Percentiles rank a stretch among this genome's conserved stretches.
Conservation (phyloP, 2,888 invertebrate species). For the Adineta ricciae region DNA sequence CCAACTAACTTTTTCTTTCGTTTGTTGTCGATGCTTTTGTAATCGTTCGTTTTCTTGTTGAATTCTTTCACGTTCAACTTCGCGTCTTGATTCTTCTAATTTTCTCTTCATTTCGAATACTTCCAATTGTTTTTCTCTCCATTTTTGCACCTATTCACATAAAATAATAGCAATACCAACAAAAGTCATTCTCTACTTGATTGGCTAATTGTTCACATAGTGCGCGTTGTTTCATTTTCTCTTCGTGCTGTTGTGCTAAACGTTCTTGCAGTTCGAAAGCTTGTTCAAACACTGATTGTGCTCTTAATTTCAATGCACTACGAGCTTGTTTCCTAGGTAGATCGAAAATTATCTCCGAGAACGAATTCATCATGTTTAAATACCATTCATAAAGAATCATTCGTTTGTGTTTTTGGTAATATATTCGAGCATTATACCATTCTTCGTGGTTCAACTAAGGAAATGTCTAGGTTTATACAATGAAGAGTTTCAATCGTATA, state of each 20-base stretch:
- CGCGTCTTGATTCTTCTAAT: background rate
- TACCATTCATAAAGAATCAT: conserved; percentile 9
- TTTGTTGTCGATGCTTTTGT: background rate
- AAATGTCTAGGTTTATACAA: background rate
- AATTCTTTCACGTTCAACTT: conserved; percentile 9
- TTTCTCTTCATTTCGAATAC: background rate
- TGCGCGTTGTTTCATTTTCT: background rate
- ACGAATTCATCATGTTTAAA: too few relatives aligned
- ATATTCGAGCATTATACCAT: background rate
- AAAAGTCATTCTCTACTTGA: background rate
- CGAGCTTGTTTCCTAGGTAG: conserved; percentile 14
- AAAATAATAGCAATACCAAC: too few relatives aligned
- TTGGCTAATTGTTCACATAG: conserved; percentile 7
- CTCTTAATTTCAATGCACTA: background rate
- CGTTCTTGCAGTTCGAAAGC: conserved; percentile 13
- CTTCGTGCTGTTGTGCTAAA: background rate
- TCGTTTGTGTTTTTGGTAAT: background rate
- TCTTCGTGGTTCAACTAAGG: conserved; percentile 17
- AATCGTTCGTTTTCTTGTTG: conserved; percentile 20
- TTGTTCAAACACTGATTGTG: background rate
- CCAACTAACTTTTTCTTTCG: conserved; percentile 16
- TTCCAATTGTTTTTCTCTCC: conserved; percentile 21
- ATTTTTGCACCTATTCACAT: background rate
- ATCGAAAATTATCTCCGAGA: too few relatives aligned
- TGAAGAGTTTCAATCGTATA: too few relatives aligned